Evolutionary conservation across 2,888 invertebrate genomes (phyloP).

Genomic region (Abscondita cerata): DNA sequence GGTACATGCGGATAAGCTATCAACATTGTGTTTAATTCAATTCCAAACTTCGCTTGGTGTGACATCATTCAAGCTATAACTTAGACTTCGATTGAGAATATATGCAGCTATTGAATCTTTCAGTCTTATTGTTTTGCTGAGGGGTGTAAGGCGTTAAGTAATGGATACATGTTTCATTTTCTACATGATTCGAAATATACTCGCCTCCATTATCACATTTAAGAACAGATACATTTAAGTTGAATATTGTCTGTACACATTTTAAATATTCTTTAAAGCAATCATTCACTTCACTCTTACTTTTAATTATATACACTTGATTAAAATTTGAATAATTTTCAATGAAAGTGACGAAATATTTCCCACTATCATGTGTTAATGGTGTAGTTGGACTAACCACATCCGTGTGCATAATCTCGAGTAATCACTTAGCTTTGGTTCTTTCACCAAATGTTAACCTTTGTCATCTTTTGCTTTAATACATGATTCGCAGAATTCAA

Average conservation of each 20-base stretch:
- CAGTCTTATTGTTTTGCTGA: slow-evolving; percentile 26
- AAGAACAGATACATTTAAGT: neutral
- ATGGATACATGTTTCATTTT: slow-evolving; percentile 13
- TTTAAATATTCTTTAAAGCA: neutral
- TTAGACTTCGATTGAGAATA: slow-evolving; percentile 21
- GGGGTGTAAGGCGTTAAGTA: slow-evolving; percentile 25
- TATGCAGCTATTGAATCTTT: slow-evolving; percentile 23
- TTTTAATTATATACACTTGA: neutral
- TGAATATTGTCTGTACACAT: neutral
- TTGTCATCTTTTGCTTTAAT: neutral
- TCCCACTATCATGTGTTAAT: neutral
- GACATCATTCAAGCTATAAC: slow-evolving; percentile 3
- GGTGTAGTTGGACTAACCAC: neutral
- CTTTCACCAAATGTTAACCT: neutral
- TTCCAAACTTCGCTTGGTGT: slow-evolving; percentile 28
- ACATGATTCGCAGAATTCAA: neutral
- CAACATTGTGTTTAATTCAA: slow-evolving; percentile 14
- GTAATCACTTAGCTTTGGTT: neutral
- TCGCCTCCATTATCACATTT: slow-evolving; percentile 22
- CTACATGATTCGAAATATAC: slow-evolving; percentile 13
- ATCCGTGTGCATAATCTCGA: neutral
- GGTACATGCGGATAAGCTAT: slow-evolving; percentile 23
- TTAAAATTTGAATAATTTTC: neutral
- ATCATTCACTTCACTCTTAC: neutral
- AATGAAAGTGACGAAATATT: neutral